These are phyloP conservation scores for Phoebastria nigripes DNA, from an alignment of 2,797 vertebrate genomes.

Conservation along the genomic window DNA sequence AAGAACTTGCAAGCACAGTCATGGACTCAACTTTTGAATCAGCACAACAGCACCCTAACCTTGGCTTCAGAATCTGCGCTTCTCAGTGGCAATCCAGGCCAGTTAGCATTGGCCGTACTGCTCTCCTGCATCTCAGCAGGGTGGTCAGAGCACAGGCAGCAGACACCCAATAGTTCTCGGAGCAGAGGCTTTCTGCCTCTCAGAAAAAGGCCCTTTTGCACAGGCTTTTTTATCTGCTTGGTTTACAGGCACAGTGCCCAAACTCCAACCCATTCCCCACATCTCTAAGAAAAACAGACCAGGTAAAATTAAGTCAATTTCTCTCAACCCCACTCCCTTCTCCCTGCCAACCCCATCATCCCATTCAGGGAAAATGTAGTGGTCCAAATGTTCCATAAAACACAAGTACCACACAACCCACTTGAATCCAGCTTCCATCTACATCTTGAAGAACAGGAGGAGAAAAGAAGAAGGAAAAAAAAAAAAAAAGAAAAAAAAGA, in stretches of 20 bases:
- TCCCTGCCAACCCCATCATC: not conserved
- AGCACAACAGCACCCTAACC: not conserved
- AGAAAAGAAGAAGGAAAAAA: rapidly evolving
- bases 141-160: not conserved
- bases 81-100: not conserved
- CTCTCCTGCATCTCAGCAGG: rapidly evolving
- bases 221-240: not conserved
- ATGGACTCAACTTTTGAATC: not conserved
- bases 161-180: not conserved
- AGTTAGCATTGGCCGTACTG: rapidly evolving
- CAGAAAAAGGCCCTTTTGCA: not conserved
- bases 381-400: not conserved
- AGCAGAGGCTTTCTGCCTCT: not conserved
- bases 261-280: not conserved
- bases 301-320: not conserved
- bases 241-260: not conserved
- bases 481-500: not conserved
- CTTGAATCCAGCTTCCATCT: not conserved
- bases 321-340: not conserved
- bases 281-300: not conserved
- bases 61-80: not conserved
- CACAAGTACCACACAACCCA: not conserved
- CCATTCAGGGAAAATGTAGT: not conserved
- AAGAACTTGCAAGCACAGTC: not conserved
- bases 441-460: not conserved